A percentile compares a stretch with the other conserved stretches of the same genome.
These are phyloP conservation scores for Argyresthia goedartella DNA, from an alignment of 2,888 invertebrate species.

Conservation along the genomic window DNA sequence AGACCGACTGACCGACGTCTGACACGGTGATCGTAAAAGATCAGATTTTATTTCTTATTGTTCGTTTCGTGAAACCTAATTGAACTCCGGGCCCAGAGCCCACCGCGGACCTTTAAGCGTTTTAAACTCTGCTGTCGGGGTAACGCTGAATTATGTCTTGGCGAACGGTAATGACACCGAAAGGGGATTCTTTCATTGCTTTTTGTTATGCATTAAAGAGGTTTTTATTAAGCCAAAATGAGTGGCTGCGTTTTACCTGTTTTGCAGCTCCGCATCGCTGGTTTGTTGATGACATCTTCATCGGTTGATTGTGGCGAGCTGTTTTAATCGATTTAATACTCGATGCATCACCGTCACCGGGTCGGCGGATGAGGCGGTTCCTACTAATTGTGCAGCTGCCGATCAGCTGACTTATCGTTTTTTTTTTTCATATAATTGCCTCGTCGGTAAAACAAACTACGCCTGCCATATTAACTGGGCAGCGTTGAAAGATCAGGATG, in stretches of 20 bases:
- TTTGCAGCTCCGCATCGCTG: too few species aligned
- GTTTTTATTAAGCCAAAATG: neutral
- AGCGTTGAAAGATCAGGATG: neutral
- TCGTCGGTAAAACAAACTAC: neutral
- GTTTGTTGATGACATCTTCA: too few species aligned
- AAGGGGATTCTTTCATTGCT: conserved; percentile 47
- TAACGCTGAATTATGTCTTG: conserved; percentile 49
- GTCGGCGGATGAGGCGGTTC: neutral
- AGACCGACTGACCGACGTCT: conserved; percentile 50
- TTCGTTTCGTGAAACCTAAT: conserved; percentile 68
- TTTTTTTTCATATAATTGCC: conserved; percentile 4
- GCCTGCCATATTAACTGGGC: neutral
- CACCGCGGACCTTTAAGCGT: conserved; percentile 52
- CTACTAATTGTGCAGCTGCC: conserved; percentile 3
- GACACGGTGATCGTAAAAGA: conserved; percentile 62
- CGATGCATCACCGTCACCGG: conserved; percentile 1
- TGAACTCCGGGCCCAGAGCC: conserved; percentile 44
- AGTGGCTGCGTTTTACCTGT: too few species aligned
- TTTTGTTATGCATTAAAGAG: conserved; percentile 52
- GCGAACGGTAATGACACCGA: conserved; percentile 37
- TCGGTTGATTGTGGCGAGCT: too few species aligned
- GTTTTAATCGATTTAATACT: conserved; percentile 1
- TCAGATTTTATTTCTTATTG: conserved; percentile 68
- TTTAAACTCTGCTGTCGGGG: conserved; percentile 58
- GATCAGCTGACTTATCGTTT: conserved; percentile 5